These are phyloP conservation scores for Rousettus leschenaultii DNA, from an alignment of 2,113 vertebrate species.

Conservation along the genomic window DNA sequence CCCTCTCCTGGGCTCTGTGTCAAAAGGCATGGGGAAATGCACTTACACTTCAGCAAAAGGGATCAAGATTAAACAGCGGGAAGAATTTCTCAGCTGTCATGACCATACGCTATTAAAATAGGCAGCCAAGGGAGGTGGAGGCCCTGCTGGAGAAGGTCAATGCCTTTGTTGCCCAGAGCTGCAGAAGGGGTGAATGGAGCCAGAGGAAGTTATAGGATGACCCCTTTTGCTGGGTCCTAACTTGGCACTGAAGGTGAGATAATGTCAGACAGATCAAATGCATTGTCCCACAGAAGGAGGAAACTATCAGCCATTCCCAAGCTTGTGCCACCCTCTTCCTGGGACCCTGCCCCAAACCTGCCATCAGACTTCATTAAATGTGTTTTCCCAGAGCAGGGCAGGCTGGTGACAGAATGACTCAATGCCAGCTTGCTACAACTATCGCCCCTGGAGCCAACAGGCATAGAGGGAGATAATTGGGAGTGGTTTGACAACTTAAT, in stretches of 20 bases:
- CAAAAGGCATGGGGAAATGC: conserved; percentile 7
- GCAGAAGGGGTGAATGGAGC: neutral
- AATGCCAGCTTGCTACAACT: conserved; percentile 67
- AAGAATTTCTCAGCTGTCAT: conserved; percentile 45
- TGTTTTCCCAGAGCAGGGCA: conserved; percentile 68
- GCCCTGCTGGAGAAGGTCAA: neutral
- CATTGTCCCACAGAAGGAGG: neutral
- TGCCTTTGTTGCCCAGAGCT: neutral
- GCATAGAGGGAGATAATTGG: conserved; percentile 66
- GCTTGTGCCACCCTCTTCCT: neutral
- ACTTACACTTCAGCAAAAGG: conserved; percentile 26
- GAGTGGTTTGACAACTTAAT: conserved; percentile 72
- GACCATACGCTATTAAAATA: conserved; percentile 47
- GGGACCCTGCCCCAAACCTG: conserved; percentile 40
- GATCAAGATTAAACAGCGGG: conserved; percentile 38
- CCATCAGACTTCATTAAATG: conserved; percentile 54
- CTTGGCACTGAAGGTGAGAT: neutral
- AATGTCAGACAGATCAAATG: neutral
- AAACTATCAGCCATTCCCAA: neutral
- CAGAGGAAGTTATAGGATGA: neutral
- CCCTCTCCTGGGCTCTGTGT: neutral
- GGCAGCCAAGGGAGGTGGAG: neutral
- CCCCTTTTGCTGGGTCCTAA: neutral
- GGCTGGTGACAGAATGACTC: conserved; percentile 70
- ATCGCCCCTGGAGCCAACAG: conserved; percentile 70